phyloP scores from a whole-genome alignment of 37 sponge, comb jelly and placozoan species.

The Eunapius fragilis region DNA sequence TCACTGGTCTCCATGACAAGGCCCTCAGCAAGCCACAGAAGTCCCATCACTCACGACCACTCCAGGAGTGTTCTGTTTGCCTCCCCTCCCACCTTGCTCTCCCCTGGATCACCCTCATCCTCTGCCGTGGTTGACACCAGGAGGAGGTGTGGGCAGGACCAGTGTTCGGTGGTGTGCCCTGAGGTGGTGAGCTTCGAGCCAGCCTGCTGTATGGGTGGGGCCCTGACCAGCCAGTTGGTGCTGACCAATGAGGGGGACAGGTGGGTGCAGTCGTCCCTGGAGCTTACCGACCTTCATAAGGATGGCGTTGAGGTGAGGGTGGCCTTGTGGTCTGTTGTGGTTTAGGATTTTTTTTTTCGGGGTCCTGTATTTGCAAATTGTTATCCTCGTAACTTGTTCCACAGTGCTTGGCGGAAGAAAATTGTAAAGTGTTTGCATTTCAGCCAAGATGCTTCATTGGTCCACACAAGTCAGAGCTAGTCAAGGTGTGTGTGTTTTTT shows the following conservation, averaged over 20 bases:
- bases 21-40: background rate
- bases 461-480: conserved; percentile 25
- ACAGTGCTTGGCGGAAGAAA: conserved; percentile 16
- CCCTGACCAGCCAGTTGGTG: conserved; percentile 14
- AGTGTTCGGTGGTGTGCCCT: background rate
- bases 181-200: conserved; percentile 6
- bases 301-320: conserved; percentile 16
- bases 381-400: background rate
- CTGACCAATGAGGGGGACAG: conserved; percentile 41
- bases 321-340: background rate
- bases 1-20: background rate
- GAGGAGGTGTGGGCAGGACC: background rate
- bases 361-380: background rate
- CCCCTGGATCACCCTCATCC: conserved; percentile 26
- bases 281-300: conserved; percentile 2
- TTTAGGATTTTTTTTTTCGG: background rate
- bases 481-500: conserved; percentile 53
- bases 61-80: background rate
- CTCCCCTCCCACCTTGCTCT: background rate
- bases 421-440: conserved; percentile 19
- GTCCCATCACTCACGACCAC: background rate
- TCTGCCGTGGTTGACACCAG: background rate
- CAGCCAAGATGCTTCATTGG: conserved; percentile 47
- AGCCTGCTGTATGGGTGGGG: conserved; percentile 36
- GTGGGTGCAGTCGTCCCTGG: conserved; percentile 45